A percentile compares a stretch with the other conserved stretches of the same genome.
Conservation (phyloP, 2,797 vertebrate genomes). For the Iguana delicatissima region DNA sequence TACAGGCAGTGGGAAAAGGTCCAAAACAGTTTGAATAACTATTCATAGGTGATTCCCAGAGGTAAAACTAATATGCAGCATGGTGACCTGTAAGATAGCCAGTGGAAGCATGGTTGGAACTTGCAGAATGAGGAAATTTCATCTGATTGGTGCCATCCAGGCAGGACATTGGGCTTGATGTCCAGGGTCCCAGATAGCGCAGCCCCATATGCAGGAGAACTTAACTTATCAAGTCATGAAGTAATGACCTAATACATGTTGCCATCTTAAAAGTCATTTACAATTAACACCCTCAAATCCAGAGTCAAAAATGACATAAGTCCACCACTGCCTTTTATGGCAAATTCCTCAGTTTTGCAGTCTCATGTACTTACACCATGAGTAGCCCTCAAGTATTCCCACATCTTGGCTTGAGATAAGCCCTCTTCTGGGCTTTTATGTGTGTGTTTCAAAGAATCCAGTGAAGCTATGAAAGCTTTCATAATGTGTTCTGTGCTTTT, state of each 20-base stretch:
- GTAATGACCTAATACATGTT: not conserved
- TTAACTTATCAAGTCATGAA: not conserved
- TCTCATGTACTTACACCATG: not conserved
- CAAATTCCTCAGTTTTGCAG: not conserved
- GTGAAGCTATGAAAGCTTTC: no score
- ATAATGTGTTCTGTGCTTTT: no score
- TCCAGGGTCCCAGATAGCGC: not conserved
- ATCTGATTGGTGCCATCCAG: not conserved
- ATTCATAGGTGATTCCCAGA: constrained; percentile 33
- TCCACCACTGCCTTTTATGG: not conserved
- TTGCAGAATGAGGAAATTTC: not conserved
- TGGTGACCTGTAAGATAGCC: not conserved
- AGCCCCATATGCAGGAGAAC: not conserved
- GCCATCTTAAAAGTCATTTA: not conserved
- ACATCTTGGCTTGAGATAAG: not conserved
- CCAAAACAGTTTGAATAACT: not conserved
- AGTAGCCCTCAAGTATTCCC: not conserved
- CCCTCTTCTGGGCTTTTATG: no score
- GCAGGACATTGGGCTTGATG: not conserved
- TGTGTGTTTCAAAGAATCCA: no score
- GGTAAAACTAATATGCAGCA: constrained; percentile 58
- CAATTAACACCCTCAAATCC: not conserved
- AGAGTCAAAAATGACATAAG: not conserved
- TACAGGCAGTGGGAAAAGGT: not conserved
- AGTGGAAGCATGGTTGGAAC: not conserved